Evolutionary conservation across 2,888 invertebrate genomes (phyloP).

Genomic region (Apodemia hepburni): DNA sequence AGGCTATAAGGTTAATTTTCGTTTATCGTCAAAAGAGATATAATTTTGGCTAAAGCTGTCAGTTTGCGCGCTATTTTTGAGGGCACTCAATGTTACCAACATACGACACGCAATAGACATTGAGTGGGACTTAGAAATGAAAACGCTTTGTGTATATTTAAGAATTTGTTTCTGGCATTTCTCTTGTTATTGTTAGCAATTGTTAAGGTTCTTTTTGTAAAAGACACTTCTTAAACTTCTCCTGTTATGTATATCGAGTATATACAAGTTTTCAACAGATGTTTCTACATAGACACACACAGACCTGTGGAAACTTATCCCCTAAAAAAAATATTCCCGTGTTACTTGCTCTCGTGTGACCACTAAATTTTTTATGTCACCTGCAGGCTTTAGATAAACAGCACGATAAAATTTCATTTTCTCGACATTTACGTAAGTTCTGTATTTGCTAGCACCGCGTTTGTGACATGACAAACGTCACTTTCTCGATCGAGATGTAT

Average conservation of each 20-base stretch:
- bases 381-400: too few species aligned
- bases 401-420: too few species aligned
- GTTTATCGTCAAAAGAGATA: conserved; percentile 24
- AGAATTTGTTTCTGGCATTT: conserved; percentile 32
- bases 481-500: too few species aligned
- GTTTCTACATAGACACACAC: too few species aligned
- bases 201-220: background rate
- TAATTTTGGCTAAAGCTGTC: conserved; percentile 40
- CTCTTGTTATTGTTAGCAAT: conserved; percentile 21
- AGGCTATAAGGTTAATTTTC: conserved; percentile 30
- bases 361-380: too few species aligned
- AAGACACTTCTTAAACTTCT: background rate
- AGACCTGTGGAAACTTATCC: background rate
- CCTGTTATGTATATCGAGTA: background rate
- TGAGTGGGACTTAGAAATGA: conserved; percentile 49
- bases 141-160: conserved; percentile 33
- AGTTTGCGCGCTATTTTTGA: conserved; percentile 56
- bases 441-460: too few species aligned
- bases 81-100: conserved; percentile 63
- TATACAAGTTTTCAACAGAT: too few species aligned
- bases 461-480: too few species aligned
- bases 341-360: too few species aligned
- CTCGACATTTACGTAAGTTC: too few species aligned
- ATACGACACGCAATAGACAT: conserved; percentile 62
- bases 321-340: conserved; percentile 67